Evolutionary conservation across 92 coral and sea anemone species (phyloP), one percentile per base, ranked within the genome.

Genomic region (Paramuricea clavata): DNA sequence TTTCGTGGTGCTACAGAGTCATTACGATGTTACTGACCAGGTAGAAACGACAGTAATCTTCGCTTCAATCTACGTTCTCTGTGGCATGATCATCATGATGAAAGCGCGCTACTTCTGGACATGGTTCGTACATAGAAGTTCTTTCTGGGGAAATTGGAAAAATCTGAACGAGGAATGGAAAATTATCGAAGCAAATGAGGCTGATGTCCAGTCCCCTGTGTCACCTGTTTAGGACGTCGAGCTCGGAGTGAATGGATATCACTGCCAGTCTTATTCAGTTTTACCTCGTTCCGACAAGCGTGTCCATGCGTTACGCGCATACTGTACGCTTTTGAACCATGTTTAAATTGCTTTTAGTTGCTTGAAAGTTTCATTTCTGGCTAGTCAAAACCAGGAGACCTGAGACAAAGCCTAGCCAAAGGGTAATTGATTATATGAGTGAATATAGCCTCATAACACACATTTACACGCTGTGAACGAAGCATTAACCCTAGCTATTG

Each of bases 121-220:
- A 25, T 97, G 99, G 99, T 97, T 93, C 78, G 91, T 93, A 1
- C 87, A 90, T 12, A 76, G 95, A 36, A 97, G 98, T 59, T 76
- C 87, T 21, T 97, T 94, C 62, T 97, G 99, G 99, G 87, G 89
- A 56, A 92, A 93, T 69, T 97, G 99, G 99, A 76, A 92, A 42
- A 82, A 81, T 22, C 68, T 94, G 65, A 97, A 97, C 77, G 92
- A 93, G 73, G 78, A 93, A 41, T 97, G 99, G 99, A 87, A 31
- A 41, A 79, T 79, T 41, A 57, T 79, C 30, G 73, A 79, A 42
- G 84, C 54, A 15, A 61, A 35, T 13, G 54, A 79, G 22, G 42
- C 83, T 16, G 19, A 33, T 67, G 17, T 42, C 22, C 30, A 33
- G n/a, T 7, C 72, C 2, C 84, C 84, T 3, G 34, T 54, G 19